phyloP scores from a whole-genome alignment of 2,113 vertebrate species.

The Phyllostomus hastatus region DNA sequence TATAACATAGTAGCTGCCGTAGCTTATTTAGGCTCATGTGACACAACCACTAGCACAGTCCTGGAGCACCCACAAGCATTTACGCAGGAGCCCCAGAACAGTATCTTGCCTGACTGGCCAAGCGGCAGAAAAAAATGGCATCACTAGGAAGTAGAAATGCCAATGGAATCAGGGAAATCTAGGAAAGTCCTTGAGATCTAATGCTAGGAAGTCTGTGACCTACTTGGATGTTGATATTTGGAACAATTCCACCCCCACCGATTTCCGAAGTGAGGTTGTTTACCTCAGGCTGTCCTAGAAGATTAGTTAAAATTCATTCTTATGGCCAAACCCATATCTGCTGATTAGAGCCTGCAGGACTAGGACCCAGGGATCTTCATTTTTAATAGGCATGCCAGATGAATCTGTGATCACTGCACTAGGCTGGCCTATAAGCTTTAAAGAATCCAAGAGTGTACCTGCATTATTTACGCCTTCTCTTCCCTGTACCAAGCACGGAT shows the following conservation, averaged over 20 bases:
- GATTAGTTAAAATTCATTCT: background rate
- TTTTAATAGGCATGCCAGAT: background rate
- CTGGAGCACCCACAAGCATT: background rate
- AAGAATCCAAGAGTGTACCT: background rate
- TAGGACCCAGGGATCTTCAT: background rate
- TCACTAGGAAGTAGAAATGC: background rate
- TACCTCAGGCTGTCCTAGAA: background rate
- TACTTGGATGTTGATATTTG: background rate
- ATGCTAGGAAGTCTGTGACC: background rate
- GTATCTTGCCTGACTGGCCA: background rate
- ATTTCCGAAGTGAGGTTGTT: background rate
- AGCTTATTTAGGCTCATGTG: background rate
- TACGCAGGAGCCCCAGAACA: background rate
- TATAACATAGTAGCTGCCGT: rapidly evolving
- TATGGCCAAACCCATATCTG: background rate
- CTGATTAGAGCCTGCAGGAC: background rate
- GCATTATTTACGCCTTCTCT: background rate
- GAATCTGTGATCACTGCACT: background rate
- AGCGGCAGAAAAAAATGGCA: background rate
- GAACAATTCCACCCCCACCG: background rate
- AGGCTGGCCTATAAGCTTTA: background rate
- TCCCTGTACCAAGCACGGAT: background rate
- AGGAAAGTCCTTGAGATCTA: background rate
- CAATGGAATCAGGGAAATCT: background rate
- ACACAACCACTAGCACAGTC: background rate